Evolutionary conservation across 2,113 vertebrate genomes (phyloP), one percentile per base, ranked within the genome.

Genomic region (Urocitellus parryii): DNA sequence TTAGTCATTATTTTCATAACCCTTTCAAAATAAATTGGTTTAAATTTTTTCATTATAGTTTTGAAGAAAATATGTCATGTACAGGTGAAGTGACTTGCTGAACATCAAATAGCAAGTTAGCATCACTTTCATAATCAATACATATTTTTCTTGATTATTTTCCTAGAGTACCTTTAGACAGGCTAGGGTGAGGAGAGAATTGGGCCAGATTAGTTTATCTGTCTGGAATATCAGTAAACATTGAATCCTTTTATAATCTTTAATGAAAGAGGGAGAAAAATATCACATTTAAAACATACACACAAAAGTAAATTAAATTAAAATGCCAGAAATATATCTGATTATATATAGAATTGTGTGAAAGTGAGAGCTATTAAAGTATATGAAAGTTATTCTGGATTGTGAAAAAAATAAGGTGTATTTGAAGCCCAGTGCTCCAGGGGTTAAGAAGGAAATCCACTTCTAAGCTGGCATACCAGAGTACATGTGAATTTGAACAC

Each of bases 21-120:
- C 1, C 17, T 94, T 95, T 92, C 70, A 51, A 91, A 88, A 74
- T 79, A 85, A 95, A 97, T 6, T 79, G 27, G 39, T 53, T 74
- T 63, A 39, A 84, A 2, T 45, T 87, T 93, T 6, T 53, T 68
- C 2, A 42, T 79, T 93, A 93, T 13, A 73, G 8, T 39, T 81
- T 7, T 58, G 53, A 91, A 67, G 45, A 39, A 95, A 93, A 79
- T 84, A 11, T 93, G 65, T 73, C 11, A 73, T 87, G 12, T 25
- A 76, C 61, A 82, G 29, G 6, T 91, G 74, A 85, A 80, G 4
- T 11, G 12, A 91, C 45, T 72, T 91, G 20, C 32, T 91, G 51
- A 91, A 77, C 0, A 5, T 12, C 42, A 89, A 92, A 58, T 48
- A 92, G 70, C 5, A 65, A 79, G 20, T 76, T 63, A 58, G 42